Percentiles rank a stretch among this genome's conserved stretches.
These are phyloP conservation scores for Enteromius treurensis DNA, from an alignment of 2,797 vertebrate genomes.

Conservation along the genomic window DNA sequence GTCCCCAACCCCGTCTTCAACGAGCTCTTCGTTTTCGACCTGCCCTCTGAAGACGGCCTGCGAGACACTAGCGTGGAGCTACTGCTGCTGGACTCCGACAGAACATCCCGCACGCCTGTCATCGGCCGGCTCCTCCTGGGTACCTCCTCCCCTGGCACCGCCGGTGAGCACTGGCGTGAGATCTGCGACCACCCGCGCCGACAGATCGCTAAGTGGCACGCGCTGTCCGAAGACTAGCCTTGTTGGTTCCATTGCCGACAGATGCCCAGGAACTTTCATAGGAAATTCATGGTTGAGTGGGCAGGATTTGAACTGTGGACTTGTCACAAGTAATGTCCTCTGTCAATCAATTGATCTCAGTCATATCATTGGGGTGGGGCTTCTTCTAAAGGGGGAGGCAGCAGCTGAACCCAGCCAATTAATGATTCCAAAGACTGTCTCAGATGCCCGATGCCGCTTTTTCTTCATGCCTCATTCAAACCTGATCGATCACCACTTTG, in stretches of 20 bases:
- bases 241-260: not conserved
- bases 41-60: constrained; percentile 90
- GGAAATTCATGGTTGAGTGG: constrained; percentile 38
- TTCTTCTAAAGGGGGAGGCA: constrained; percentile 36
- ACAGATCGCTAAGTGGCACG: constrained; percentile 98
- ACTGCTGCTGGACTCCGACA: constrained; percentile 94
- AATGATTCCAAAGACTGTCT: constrained; percentile 78
- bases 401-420: constrained; percentile 60
- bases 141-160: constrained; percentile 84
- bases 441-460: constrained; percentile 67
- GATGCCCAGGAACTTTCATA: constrained; percentile 67
- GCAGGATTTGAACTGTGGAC: constrained; percentile 51
- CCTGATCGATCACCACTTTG: constrained; percentile 65
- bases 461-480: constrained; percentile 67
- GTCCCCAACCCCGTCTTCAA: constrained; percentile 97
- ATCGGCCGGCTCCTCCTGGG: constrained; percentile 89
- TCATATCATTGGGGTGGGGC: constrained; percentile 57
- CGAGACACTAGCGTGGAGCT: constrained; percentile 96
- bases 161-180: constrained; percentile 97
- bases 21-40: constrained; percentile 96
- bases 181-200: constrained; percentile 96
- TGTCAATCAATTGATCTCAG: constrained; percentile 64
- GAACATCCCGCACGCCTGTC: constrained; percentile 78
- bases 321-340: constrained; percentile 71
- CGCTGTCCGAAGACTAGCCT: constrained; percentile 87